Conservation (phyloP, 2,888 invertebrate genomes). For the Schizaphis graminum region DNA sequence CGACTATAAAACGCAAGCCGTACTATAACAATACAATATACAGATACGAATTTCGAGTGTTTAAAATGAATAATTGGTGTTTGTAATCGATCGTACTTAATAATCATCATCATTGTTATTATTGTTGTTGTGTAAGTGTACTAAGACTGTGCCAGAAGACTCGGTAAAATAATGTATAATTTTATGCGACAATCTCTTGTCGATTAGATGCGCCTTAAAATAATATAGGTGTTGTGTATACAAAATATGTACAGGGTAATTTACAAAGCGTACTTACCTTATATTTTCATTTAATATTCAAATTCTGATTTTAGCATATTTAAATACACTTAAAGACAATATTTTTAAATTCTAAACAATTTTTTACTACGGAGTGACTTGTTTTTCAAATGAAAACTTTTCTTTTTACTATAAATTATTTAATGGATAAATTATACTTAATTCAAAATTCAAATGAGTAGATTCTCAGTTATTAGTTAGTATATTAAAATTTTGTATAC, state of each 20-base stretch:
- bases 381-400: too few relatives aligned
- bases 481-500: too few relatives aligned
- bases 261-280: not conserved
- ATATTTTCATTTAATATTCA: too few relatives aligned
- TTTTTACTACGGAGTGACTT: too few relatives aligned
- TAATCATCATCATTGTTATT: not conserved
- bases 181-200: not conserved
- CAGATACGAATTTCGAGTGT: not conserved
- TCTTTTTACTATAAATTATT: too few relatives aligned
- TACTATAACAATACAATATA: not conserved
- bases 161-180: not conserved
- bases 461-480: too few relatives aligned
- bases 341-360: too few relatives aligned
- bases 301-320: too few relatives aligned
- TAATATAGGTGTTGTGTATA: not conserved
- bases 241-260: not conserved
- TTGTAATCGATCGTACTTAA: not conserved
- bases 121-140: not conserved
- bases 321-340: too few relatives aligned
- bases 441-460: too few relatives aligned
- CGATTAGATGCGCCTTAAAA: not conserved
- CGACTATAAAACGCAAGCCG: not conserved
- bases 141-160: not conserved
- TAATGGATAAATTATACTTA: too few relatives aligned
- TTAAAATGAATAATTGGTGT: constrained; percentile 1